These are phyloP conservation scores for Eidolon dupreanum DNA, from an alignment of 2,797 vertebrate genomes.

Conservation along the genomic window DNA sequence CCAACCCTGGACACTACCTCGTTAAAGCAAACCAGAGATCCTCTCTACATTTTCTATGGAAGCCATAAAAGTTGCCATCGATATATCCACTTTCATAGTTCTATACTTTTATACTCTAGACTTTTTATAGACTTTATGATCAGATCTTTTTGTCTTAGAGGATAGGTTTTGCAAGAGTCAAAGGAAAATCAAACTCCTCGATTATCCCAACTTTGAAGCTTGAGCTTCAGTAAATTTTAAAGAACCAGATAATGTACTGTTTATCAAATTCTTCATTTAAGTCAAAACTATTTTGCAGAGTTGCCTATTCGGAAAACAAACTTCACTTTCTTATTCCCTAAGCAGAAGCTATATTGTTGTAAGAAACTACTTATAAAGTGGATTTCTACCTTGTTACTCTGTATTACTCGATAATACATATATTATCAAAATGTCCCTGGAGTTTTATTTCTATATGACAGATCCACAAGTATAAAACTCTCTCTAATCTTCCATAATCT, in stretches of 20 bases:
- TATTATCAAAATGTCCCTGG: not conserved
- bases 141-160: conserved; percentile 60
- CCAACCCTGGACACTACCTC: conserved; percentile 59
- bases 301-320: conserved; percentile 23
- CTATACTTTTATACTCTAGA: conserved; percentile 48
- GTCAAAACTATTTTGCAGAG: conserved; percentile 45
- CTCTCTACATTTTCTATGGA: conserved; percentile 60
- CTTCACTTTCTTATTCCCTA: not conserved
- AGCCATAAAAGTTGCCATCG: conserved; percentile 54
- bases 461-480: not conserved
- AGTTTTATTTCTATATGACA: not conserved
- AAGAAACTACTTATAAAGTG: not conserved
- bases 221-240: conserved; percentile 34
- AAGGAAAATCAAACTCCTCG: conserved; percentile 49
- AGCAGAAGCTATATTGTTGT: not conserved
- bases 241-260: conserved; percentile 33
- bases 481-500: not conserved
- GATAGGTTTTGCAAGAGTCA: conserved; percentile 64
- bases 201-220: conserved; percentile 11
- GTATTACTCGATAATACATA: not conserved
- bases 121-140: conserved; percentile 66
- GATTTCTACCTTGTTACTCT: conserved; percentile 3
- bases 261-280: not conserved
- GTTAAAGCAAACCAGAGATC: conserved; percentile 55
- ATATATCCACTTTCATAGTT: conserved; percentile 38